Conservation (phyloP, 2,797 vertebrate species). For the Microtus obscurus region DNA sequence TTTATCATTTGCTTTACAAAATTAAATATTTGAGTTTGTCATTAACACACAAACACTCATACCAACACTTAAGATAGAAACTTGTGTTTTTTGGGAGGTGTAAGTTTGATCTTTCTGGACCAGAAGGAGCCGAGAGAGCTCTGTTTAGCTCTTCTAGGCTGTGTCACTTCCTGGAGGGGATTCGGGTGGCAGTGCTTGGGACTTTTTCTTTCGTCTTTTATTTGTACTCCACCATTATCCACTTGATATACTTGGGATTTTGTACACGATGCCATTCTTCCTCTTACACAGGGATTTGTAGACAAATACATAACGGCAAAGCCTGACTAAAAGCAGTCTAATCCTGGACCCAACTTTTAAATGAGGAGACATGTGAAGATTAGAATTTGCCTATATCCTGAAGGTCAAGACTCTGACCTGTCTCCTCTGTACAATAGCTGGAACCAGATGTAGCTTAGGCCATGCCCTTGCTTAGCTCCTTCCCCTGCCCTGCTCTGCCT, state of each 20-base stretch:
- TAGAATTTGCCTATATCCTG: background rate
- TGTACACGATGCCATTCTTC: background rate
- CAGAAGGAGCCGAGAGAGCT: background rate
- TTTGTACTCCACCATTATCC: background rate
- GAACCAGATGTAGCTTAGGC: background rate
- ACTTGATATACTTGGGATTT: background rate
- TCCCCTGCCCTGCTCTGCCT: background rate
- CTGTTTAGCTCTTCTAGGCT: background rate
- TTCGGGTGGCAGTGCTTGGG: background rate
- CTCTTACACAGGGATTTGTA: background rate
- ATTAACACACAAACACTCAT: background rate
- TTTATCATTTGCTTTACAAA: constrained; percentile 37
- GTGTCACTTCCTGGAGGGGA: background rate
- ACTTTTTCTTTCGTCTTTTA: background rate
- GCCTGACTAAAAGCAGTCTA: background rate
- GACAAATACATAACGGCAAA: background rate
- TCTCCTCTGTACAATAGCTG: background rate
- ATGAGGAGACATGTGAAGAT: background rate
- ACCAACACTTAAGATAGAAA: background rate
- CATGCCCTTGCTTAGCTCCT: background rate
- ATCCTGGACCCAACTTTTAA: background rate
- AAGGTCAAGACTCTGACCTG: background rate
- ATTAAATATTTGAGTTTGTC: constrained; percentile 51
- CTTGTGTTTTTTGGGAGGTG: constrained; percentile 42
- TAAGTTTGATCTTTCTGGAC: background rate